These are phyloP conservation scores for Cherax quadricarinatus DNA, from an alignment of 1,140 invertebrate species.

Conservation along the genomic window DNA sequence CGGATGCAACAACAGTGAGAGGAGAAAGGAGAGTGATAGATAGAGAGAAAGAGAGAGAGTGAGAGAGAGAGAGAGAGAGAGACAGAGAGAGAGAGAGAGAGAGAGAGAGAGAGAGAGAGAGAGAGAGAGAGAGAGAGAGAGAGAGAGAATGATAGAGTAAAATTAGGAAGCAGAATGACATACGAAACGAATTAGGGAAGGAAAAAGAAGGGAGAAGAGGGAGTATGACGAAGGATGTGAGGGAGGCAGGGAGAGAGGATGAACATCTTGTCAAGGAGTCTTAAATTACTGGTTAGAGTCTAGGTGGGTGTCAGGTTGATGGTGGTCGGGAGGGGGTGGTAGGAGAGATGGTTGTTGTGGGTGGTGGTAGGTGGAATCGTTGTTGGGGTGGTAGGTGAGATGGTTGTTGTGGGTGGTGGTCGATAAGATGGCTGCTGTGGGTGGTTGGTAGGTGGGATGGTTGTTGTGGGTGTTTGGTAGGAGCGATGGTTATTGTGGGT, in stretches of 20 bases:
- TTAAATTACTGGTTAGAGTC: too few species aligned
- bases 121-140: too few species aligned
- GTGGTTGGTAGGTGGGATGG: neutral
- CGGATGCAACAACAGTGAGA: neutral
- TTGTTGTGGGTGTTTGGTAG: neutral
- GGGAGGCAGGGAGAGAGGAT: neutral
- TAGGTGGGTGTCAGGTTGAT: neutral
- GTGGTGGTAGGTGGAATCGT: neutral
- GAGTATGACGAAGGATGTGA: too few species aligned
- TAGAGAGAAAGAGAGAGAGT: too few species aligned
- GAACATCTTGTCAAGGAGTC: neutral
- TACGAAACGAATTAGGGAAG: too few species aligned
- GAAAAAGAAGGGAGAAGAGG: too few species aligned
- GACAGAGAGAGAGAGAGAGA: too few species aligned
- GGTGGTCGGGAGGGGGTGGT: neutral
- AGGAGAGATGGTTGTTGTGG: neutral
- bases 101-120: too few species aligned
- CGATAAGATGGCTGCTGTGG: neutral
- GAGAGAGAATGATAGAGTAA: too few species aligned
- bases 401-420: neutral
- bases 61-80: too few species aligned
- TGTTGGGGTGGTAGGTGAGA: neutral
- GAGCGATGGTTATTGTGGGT: neutral
- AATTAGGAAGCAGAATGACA: neutral
- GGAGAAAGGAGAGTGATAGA: too few species aligned